Conservation (phyloP, 2,113 vertebrate species). For the Cichladusa arquata region DNA sequence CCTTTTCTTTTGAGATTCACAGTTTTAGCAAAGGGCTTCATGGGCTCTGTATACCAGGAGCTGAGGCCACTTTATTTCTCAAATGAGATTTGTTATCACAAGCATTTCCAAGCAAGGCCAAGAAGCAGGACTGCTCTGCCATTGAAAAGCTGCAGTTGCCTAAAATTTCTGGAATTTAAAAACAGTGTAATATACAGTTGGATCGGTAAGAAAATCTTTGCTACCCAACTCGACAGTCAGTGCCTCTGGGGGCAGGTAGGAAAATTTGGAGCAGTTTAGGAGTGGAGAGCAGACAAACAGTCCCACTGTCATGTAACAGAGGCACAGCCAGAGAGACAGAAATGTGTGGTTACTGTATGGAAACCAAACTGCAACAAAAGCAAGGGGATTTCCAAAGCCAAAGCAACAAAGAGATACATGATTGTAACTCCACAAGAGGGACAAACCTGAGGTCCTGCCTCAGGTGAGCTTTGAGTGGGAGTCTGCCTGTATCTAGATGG, state of each 20-base stretch:
- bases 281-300: conserved; percentile 10
- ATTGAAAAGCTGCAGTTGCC: background rate
- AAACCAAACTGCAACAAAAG: conserved; percentile 14
- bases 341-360: background rate
- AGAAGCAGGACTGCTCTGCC: conserved; percentile 21
- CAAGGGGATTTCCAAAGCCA: conserved; percentile 5
- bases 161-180: conserved; percentile 8
- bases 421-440: conserved; percentile 49
- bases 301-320: background rate
- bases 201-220: conserved; percentile 24
- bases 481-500: conserved; percentile 2
- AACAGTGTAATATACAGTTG: background rate
- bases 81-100: background rate
- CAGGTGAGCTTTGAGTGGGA: conserved; percentile 34
- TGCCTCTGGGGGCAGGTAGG: background rate
- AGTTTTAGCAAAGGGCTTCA: background rate
- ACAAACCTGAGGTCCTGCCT: conserved; percentile 58
- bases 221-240: conserved; percentile 18
- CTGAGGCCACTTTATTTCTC: conserved; percentile 10
- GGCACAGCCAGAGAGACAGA: conserved; percentile 29
- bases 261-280: conserved; percentile 23
- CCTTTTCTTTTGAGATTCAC: background rate
- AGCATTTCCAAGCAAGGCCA: conserved; percentile 21
- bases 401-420: conserved; percentile 35
- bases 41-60: background rate